These are phyloP conservation scores for Cyphomyrmex costatus DNA, from an alignment of 1,140 invertebrate species.

Conservation along the genomic window DNA sequence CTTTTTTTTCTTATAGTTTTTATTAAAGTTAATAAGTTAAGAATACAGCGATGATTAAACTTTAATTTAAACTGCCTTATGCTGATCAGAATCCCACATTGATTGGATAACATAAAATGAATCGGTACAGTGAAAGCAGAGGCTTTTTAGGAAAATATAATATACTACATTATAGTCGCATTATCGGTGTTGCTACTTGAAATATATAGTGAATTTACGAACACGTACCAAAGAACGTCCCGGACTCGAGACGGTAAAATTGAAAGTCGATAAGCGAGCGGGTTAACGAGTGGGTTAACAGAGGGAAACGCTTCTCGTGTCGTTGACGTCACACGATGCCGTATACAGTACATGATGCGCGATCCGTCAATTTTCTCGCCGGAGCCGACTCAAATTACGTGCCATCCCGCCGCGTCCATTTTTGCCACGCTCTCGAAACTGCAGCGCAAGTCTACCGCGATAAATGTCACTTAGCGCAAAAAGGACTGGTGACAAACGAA, in stretches of 20 bases:
- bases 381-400: conserved; percentile 62
- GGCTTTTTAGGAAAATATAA: neutral
- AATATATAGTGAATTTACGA: conserved; percentile 33
- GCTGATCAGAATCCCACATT: neutral
- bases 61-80: neutral
- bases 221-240: conserved; percentile 70
- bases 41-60: neutral
- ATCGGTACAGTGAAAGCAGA: neutral
- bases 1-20: neutral
- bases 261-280: conserved; percentile 61
- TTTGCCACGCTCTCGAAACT: conserved; percentile 61
- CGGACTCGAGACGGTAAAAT: conserved; percentile 73
- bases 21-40: neutral
- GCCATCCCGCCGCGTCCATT: conserved; percentile 24
- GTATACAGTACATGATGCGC: conserved; percentile 45
- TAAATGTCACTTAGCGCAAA: conserved; percentile 59
- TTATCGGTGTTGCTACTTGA: neutral
- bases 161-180: neutral
- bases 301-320: conserved; percentile 62
- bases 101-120: neutral
- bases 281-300: conserved; percentile 70
- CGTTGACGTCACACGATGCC: conserved; percentile 61
- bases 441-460: conserved; percentile 44
- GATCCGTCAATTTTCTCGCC: conserved; percentile 69
- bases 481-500: neutral